These are phyloP conservation scores for Cheilosia vernalis DNA, from an alignment of 2,888 invertebrate genomes.

Conservation along the genomic window DNA sequence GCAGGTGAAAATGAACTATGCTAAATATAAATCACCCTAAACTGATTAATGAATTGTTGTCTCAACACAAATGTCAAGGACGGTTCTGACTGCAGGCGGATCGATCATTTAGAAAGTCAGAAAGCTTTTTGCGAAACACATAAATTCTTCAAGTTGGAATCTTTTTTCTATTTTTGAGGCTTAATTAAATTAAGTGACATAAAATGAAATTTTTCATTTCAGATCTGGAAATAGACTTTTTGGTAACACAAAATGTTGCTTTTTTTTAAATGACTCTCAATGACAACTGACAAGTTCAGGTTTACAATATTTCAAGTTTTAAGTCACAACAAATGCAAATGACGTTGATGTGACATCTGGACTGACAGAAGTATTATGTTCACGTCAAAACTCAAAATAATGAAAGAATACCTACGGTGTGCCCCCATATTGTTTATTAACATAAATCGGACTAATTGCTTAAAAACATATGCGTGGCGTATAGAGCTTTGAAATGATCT, in stretches of 20 bases:
- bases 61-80: conserved; percentile 69
- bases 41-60: conserved; percentile 59
- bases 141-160: too few species aligned
- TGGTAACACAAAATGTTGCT: too few species aligned
- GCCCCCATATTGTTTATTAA: conserved; percentile 52
- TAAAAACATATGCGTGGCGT: conserved; percentile 51
- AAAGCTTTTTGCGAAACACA: too few species aligned
- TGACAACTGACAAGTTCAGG: conserved; percentile 46
- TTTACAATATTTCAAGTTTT: conserved; percentile 9
- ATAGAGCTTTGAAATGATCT: conserved; percentile 32
- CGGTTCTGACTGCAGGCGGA: conserved; percentile 10
- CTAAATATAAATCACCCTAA: conserved; percentile 60
- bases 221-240: too few species aligned
- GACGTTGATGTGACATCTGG: conserved; percentile 2
- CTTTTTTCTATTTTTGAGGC: too few species aligned
- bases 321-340: not conserved
- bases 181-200: too few species aligned
- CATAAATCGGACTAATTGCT: conserved; percentile 71
- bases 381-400: conserved; percentile 52
- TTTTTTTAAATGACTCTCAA: not conserved
- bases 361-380: conserved; percentile 31
- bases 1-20: conserved; percentile 65
- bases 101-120: not conserved
- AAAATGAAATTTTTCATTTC: too few species aligned
- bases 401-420: conserved; percentile 8